Evolutionary conservation across 2,797 vertebrate genomes (phyloP).

Genomic region (Tangara arthus): DNA sequence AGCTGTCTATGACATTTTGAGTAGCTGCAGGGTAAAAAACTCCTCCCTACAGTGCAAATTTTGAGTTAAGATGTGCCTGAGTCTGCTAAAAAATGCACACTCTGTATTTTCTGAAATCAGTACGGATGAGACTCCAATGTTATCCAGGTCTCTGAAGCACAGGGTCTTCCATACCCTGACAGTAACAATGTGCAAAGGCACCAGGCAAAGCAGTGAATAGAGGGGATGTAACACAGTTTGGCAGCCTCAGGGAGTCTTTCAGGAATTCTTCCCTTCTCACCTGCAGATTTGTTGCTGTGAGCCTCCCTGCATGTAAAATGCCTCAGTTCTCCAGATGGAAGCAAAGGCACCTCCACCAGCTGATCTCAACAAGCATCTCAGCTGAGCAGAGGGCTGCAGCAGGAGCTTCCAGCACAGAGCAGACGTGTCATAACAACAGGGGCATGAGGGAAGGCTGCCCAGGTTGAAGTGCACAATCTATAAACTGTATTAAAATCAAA

Average conservation of each 20-base stretch:
- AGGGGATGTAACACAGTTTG: neutral
- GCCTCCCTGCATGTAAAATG: neutral
- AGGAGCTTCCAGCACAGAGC: neutral
- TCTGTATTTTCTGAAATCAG: neutral
- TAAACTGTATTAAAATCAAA: neutral
- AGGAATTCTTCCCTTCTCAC: neutral
- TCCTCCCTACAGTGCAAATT: neutral
- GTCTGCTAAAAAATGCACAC: neutral
- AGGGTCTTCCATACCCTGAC: neutral
- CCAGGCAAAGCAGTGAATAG: neutral
- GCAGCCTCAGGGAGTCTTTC: neutral
- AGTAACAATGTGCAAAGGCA: neutral
- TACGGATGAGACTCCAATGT: neutral
- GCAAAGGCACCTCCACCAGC: neutral
- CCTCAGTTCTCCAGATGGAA: neutral
- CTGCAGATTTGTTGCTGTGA: neutral
- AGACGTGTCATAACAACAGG: neutral
- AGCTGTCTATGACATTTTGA: neutral
- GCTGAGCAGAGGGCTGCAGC: neutral
- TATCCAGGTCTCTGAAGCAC: neutral
- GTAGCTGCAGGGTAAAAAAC: neutral
- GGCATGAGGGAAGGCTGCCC: neutral
- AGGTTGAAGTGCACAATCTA: neutral
- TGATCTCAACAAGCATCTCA: neutral
- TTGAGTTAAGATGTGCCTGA: neutral